Evolutionary conservation across 1,140 invertebrate genomes (phyloP), one percentile per base, ranked within the genome.

Genomic region (Mactra quadrangularis): DNA sequence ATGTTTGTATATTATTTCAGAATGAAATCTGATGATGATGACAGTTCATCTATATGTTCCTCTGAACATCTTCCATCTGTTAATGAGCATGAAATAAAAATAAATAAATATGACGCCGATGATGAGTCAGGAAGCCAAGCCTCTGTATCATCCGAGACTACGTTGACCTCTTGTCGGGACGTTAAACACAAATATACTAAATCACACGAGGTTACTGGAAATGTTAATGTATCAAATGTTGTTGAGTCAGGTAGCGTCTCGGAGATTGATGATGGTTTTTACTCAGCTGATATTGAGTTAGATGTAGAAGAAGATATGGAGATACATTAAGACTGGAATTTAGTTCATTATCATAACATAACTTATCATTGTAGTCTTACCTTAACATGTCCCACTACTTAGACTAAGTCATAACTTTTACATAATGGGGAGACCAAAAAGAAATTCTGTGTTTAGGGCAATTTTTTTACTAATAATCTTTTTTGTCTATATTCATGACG

Each of bases 251-350:
- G n/a, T n/a, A n/a, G n/a, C n/a, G n/a, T n/a, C n/a, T n/a, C n/a
- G 15, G 62, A 81, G 33, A 78, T 66, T 70, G 77, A 81, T 81
- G 77, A 81, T 60, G 77, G 77, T 27, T 81, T 81, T 60, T 55
- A 59, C 19, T 81, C 77, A 0, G 77, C 62, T 9, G 53, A 70
- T 71, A 27, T 53, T 45, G 77, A 71, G 19, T n/a, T 78, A 13
- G 71, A 74, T n/a, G 50, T 38, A 47, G 33, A 17, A 31, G 72
- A 75, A 33, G 72, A 60, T 31, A 75, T 75, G 72, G 72, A 75
- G 1, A 17, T 57, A 1, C 13, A 45, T 3, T 62, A 62, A 38
- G 11, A 7, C 45, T 11, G 45, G 9, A 47, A 47, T 19, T 47
- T 11, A 11, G 9, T 11, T 47, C 9, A 11, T 47, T 19, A 47